Evolutionary conservation across 37 sponge, comb jelly and placozoan species (phyloP).

Genomic region (Cladorhizidae sp.): DNA sequence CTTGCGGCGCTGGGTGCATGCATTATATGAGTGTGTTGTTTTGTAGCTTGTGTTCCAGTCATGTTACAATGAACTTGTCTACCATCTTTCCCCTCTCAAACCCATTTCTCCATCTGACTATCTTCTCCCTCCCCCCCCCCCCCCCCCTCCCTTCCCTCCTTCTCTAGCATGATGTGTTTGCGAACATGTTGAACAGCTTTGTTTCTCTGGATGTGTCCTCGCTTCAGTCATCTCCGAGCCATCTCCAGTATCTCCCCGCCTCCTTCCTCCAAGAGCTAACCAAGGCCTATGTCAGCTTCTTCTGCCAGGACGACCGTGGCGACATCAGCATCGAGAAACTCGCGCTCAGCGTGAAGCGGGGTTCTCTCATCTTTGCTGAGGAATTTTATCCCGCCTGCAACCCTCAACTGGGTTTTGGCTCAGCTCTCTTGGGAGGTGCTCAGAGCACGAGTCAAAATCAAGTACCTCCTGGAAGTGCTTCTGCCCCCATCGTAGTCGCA

Average conservation of each 20-base stretch:
- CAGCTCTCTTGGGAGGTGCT: too few species aligned
- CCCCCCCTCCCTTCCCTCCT: background rate
- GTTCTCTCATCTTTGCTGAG: constrained; percentile 17
- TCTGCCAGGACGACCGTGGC: constrained; percentile 58
- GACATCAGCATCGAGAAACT: constrained; percentile 38
- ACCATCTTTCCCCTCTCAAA: too few species aligned
- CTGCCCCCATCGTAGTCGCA: background rate
- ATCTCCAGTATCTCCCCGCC: constrained; percentile 40
- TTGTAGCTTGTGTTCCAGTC: too few species aligned
- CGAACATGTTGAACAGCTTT: constrained; percentile 49
- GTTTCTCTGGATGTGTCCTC: constrained; percentile 70
- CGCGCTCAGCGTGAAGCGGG: constrained; percentile 5
- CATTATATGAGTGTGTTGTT: too few species aligned
- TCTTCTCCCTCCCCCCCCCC: background rate
- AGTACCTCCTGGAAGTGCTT: too few species aligned
- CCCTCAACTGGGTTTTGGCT: background rate
- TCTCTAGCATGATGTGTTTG: constrained; percentile 67
- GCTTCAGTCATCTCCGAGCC: background rate
- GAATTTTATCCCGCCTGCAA: constrained; percentile 14
- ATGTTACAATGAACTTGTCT: too few species aligned
- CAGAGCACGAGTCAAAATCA: background rate
- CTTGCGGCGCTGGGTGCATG: too few species aligned
- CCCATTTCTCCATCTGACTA: background rate
- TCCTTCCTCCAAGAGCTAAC: constrained; percentile 65
- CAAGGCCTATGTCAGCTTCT: constrained; percentile 71